These are phyloP conservation scores for Poecilobothrus nobilitatus DNA, from an alignment of 2,888 invertebrate genomes.

Conservation along the genomic window DNA sequence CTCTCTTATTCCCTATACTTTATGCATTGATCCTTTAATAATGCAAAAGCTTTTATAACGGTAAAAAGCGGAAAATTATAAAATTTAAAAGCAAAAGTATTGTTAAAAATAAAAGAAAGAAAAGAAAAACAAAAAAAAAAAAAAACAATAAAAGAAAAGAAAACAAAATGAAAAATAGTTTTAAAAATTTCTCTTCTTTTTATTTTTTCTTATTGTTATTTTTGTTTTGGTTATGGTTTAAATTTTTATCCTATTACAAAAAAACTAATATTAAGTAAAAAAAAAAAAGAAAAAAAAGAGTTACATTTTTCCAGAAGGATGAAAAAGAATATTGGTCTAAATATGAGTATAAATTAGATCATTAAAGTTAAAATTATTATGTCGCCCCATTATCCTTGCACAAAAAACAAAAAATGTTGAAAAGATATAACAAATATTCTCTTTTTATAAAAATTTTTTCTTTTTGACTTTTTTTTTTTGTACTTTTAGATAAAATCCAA, in stretches of 20 bases:
- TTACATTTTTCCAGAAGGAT: neutral
- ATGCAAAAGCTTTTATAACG: neutral
- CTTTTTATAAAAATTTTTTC: no score
- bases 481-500: no score
- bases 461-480: no score
- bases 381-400: neutral
- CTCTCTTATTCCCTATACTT: neutral
- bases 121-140: neutral
- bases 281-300: no score
- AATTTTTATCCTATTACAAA: neutral
- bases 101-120: neutral
- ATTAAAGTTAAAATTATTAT: slow-evolving; percentile 1
- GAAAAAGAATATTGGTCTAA: no score
- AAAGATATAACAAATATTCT: no score
- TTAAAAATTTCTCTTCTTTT: no score
- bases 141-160: neutral
- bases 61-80: neutral
- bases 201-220: no score
- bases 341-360: neutral
- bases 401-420: neutral
- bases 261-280: no score
- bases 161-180: neutral
- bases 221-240: neutral
- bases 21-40: slow-evolving; percentile 3
- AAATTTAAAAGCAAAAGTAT: neutral